Evolutionary conservation across 2,797 vertebrate species (phyloP), one percentile per base, ranked within the genome.

Genomic region (Triplophysa bombifrons): DNA sequence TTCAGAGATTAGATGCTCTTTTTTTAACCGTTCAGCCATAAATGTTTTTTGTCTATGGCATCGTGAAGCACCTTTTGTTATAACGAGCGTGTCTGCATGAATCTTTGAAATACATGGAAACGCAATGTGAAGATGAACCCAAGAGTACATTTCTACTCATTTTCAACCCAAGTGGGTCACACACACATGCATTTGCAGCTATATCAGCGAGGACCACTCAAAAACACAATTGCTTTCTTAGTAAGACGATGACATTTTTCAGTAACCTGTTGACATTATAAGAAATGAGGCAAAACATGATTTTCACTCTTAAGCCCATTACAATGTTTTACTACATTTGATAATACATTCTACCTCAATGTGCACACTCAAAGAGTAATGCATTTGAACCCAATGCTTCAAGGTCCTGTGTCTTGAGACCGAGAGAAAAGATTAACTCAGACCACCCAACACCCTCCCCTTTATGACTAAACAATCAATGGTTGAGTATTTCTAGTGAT

Each of bases 381-480:
- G 71, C 48, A 70, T 69, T 44, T 75, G 77, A 83, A 83, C 67
- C 22, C 51, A 1, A 64, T 70, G 76, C 46, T 64, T 19, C 58
- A 11, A 22, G 16, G 51, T 38, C 55, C 27, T 25, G 17, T 76
- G 76, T 75, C 58, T 79, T 80, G 38, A 75, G 17, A 74, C 38
- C 41, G 74, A 22, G 38, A 73, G 61, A 73, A 82, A 77, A 81
- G 73, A 80, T 76, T 78, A 82, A 84, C 73, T 76, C 20, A 30
- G 30, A 73, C 65, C 38, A 41, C 51, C 19, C 10, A 60, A 27
- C 22, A 12, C 64, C 50, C 53, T 25, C 22, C 68, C 34, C 70
- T 79, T 69, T 74, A 85, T 79, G 80, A 83, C 73, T 64, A 76
- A 75, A 58, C 71, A 77, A 85, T 85, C 84, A 77, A 79, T 85